A percentile compares a stretch with the other conserved stretches of the same genome.
Evolutionary conservation across 2,888 invertebrate genomes (phyloP).

Genomic region (Corythucha ciliata): DNA sequence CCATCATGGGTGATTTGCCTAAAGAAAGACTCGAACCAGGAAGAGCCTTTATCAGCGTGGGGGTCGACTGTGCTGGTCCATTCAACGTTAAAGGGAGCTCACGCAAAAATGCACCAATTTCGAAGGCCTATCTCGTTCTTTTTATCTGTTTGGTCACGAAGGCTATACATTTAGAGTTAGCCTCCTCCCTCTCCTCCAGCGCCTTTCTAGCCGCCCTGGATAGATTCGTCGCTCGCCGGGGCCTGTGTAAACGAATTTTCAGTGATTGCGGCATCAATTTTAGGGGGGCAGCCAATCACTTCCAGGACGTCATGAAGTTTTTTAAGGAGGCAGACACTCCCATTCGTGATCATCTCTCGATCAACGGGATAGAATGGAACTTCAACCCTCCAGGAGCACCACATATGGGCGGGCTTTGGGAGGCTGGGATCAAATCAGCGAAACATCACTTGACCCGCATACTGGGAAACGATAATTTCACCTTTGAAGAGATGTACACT

Average conservation of each 20-base stretch:
- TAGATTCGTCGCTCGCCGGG: slow-evolving; percentile 38
- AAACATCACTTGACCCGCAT: slow-evolving; percentile 4
- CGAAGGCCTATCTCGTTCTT: slow-evolving; percentile 32
- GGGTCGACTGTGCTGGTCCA: slow-evolving; percentile 34
- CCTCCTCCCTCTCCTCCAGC: slow-evolving; percentile 36
- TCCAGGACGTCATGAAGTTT: too few species aligned
- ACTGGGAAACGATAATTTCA: neutral
- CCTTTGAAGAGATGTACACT: slow-evolving; percentile 22
- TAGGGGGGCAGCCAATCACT: slow-evolving; percentile 35
- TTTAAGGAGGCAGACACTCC: neutral
- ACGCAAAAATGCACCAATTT: neutral
- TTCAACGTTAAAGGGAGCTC: slow-evolving; percentile 17
- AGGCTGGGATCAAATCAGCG: slow-evolving; percentile 7
- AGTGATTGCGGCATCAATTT: slow-evolving; percentile 39
- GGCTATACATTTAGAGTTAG: slow-evolving; percentile 39
- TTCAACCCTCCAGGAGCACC: slow-evolving; percentile 11
- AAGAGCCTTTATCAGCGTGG: slow-evolving; percentile 27
- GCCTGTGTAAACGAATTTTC: slow-evolving; percentile 33
- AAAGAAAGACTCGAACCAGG: slow-evolving; percentile 21
- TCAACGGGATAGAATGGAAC: slow-evolving; percentile 4
- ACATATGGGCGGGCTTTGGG: slow-evolving; percentile 2
- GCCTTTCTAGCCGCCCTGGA: slow-evolving; percentile 37
- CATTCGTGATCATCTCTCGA: neutral
- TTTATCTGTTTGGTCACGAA: slow-evolving; percentile 38
- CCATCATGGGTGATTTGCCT: slow-evolving; percentile 27